Conservation (phyloP, 2,113 vertebrate genomes). For the Clarias batrachus region DNA sequence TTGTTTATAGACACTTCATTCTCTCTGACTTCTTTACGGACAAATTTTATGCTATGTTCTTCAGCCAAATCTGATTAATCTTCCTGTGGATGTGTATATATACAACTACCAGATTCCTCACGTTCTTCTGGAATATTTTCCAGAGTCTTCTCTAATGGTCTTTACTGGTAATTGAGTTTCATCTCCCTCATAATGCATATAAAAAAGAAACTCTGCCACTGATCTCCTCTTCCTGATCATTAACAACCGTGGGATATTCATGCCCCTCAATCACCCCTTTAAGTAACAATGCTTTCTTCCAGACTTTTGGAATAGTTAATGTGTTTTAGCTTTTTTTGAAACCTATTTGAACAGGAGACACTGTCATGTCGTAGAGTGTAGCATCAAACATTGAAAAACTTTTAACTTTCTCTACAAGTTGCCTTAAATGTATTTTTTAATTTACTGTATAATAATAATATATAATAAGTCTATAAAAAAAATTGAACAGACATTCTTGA, state of each 20-base stretch:
- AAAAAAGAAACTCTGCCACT: conserved; percentile 48
- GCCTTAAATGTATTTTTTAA: no score
- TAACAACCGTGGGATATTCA: conserved; percentile 19
- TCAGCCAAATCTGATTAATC: conserved; percentile 52
- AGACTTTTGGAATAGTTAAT: not conserved
- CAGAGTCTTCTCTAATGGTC: conserved; percentile 36
- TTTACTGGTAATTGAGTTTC: conserved; percentile 27
- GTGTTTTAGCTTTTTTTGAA: not conserved
- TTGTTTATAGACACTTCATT: not conserved
- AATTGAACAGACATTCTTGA: no score
- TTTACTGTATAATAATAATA: no score
- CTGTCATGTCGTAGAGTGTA: not conserved
- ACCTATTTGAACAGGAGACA: not conserved
- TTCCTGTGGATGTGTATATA: conserved; percentile 43
- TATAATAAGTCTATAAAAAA: no score
- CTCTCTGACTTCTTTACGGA: conserved; percentile 32
- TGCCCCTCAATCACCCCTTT: not conserved
- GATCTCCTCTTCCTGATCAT: conserved; percentile 32
- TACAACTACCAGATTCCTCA: conserved; percentile 64
- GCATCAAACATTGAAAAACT: not conserved
- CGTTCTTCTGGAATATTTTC: conserved; percentile 54
- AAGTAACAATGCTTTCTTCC: not conserved
- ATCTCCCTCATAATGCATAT: conserved; percentile 12
- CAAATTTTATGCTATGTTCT: not conserved
- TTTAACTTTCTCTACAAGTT: no score